Evolutionary conservation across 1,140 invertebrate species (phyloP).

Genomic region (Chrysopa pallens): DNA sequence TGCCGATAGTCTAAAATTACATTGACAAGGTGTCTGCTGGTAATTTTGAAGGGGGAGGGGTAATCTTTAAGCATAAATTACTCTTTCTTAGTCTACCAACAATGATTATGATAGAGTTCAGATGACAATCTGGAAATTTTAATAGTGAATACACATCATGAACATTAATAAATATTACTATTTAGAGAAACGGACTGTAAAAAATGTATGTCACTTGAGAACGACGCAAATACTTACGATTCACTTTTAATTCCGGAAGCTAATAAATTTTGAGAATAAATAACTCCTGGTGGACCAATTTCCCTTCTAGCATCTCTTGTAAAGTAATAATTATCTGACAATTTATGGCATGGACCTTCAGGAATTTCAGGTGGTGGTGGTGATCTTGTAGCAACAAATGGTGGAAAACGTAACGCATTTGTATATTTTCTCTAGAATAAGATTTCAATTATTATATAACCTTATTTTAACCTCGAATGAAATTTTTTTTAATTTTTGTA

Average conservation of each 20-base stretch:
- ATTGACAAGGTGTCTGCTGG: too few relatives aligned
- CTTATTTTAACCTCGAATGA: background rate
- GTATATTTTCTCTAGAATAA: slow-evolving; percentile 35
- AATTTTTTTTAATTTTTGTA: background rate
- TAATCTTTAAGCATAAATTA: too few relatives aligned
- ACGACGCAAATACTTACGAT: background rate
- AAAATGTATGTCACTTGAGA: too few relatives aligned
- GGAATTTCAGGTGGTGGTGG: slow-evolving; percentile 60
- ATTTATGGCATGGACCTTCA: slow-evolving; percentile 45
- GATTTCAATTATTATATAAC: slow-evolving; percentile 2
- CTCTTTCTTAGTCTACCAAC: too few relatives aligned
- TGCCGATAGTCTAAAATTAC: too few relatives aligned
- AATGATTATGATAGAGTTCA: too few relatives aligned
- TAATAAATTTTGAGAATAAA: slow-evolving; percentile 17
- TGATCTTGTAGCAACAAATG: slow-evolving; percentile 40
- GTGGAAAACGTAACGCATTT: slow-evolving; percentile 41
- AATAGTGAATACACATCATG: too few relatives aligned
- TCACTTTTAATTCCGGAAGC: slow-evolving; percentile 6
- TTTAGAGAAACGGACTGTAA: too few relatives aligned
- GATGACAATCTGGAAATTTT: too few relatives aligned
- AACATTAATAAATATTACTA: too few relatives aligned
- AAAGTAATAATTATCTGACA: slow-evolving; percentile 63
- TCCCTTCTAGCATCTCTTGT: slow-evolving; percentile 55
- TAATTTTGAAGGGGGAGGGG: too few relatives aligned
- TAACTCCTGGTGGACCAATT: slow-evolving; percentile 42